A percentile compares a stretch with the other conserved stretches of the same genome.
These are phyloP conservation scores for Gryon sp. DNA, from an alignment of 1,140 invertebrate species.

Conservation along the genomic window DNA sequence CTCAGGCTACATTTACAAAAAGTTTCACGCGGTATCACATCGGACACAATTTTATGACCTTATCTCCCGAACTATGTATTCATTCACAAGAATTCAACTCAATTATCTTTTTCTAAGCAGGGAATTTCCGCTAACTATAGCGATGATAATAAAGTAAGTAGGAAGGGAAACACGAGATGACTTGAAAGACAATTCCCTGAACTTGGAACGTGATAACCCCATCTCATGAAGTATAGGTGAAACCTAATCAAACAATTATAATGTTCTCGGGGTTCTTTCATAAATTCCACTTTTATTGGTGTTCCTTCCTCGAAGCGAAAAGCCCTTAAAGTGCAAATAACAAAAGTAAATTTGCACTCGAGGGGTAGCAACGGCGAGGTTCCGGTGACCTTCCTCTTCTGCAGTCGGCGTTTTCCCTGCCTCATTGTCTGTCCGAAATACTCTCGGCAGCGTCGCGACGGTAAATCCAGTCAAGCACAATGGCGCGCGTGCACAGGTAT, in stretches of 20 bases:
- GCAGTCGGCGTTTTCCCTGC: constrained; percentile 40
- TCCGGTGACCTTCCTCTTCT: constrained; percentile 13
- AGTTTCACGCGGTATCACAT: too few relatives aligned
- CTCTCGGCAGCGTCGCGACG: constrained; percentile 65
- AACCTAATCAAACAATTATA: constrained; percentile 62
- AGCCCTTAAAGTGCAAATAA: constrained; percentile 58
- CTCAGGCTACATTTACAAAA: too few relatives aligned
- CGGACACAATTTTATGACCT: too few relatives aligned
- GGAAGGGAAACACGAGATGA: constrained; percentile 2
- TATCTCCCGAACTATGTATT: too few relatives aligned
- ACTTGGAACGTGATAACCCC: constrained; percentile 4
- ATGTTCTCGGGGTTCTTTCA: constrained; percentile 39
- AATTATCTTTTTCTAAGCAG: too few relatives aligned
- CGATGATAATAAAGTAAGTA: too few relatives aligned
- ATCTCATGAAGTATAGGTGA: constrained; percentile 33
- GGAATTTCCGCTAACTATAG: too few relatives aligned
- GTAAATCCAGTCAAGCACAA: constrained; percentile 69
- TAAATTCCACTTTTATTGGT: constrained; percentile 50
- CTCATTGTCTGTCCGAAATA: constrained; percentile 66
- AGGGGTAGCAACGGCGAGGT: constrained; percentile 7
- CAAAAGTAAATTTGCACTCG: constrained; percentile 59
- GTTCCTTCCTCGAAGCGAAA: constrained; percentile 13
- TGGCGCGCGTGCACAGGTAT: constrained; percentile 64
- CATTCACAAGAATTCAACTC: too few relatives aligned
- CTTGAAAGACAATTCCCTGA: constrained; percentile 10